A percentile compares a stretch with the other conserved stretches of the same genome.
These are phyloP conservation scores for Mesodorylaimus sp. DNA, from an alignment of 2,888 invertebrate species.

Conservation along the genomic window DNA sequence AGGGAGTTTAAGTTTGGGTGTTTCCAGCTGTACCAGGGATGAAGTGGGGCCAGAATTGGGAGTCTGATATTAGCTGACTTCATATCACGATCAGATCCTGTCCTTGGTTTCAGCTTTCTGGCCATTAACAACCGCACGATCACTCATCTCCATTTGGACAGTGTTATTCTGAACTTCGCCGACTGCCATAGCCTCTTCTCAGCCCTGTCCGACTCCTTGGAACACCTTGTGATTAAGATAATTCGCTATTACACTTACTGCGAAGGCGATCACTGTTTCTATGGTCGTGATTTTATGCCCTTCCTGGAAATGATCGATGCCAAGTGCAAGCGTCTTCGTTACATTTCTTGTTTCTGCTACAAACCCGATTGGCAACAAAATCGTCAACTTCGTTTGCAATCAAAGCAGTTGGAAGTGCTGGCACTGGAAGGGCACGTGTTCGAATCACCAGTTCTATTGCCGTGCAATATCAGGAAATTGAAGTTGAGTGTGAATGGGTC, in stretches of 20 bases:
- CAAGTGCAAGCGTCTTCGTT: neutral
- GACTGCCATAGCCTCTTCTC: neutral
- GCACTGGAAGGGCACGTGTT: neutral
- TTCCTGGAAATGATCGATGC: neutral
- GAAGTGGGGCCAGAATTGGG: too few species aligned
- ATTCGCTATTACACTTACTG: neutral
- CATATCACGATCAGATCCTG: neutral
- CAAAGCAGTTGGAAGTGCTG: neutral
- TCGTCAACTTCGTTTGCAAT: neutral
- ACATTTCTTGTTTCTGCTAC: neutral
- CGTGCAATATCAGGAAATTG: neutral
- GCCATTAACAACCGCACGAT: conserved; percentile 8
- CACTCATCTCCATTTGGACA: neutral
- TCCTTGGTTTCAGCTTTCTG: neutral
- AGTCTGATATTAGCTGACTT: neutral
- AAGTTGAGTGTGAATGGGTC: neutral
- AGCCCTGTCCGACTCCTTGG: conserved; percentile 10
- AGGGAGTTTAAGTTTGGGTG: too few species aligned
- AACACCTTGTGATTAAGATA: conserved; percentile 17
- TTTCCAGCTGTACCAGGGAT: too few species aligned
- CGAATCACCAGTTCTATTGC: neutral
- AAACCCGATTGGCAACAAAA: neutral
- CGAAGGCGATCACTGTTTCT: neutral
- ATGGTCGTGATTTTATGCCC: neutral
- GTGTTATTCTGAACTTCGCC: conserved; percentile 2